phyloP scores from a whole-genome alignment of 2,113 vertebrate genomes.

The Sardina pilchardus region DNA sequence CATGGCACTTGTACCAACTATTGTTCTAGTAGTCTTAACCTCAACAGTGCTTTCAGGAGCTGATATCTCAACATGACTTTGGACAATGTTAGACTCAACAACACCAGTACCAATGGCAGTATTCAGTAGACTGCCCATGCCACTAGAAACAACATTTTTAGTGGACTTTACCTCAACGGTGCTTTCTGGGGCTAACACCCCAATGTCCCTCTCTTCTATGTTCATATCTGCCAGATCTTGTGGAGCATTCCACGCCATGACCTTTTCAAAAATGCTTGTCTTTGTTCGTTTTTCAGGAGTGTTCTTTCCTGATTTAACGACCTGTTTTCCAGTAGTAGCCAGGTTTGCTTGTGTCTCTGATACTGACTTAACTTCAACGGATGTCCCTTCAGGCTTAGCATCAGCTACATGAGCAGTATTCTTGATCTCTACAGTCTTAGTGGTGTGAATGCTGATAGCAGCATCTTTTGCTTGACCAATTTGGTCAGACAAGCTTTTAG shows the following conservation, averaged over 20 bases:
- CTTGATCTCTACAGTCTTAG: background rate
- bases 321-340: background rate
- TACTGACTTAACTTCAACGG: background rate
- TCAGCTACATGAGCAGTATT: background rate
- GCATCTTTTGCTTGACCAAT: background rate
- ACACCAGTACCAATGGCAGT: too few relatives aligned
- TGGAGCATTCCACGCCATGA: background rate
- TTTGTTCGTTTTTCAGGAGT: background rate
- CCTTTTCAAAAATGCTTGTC: slow-evolving; percentile 1
- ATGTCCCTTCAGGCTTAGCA: background rate
- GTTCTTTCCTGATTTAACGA: background rate
- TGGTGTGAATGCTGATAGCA: background rate
- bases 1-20: background rate
- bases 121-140: too few relatives aligned
- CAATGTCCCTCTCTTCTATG: background rate
- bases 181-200: background rate
- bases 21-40: background rate
- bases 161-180: background rate
- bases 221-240: background rate
- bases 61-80: too few relatives aligned
- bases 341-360: background rate
- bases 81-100: too few relatives aligned
- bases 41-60: background rate
- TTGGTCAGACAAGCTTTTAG: background rate
- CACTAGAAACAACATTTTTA: background rate